These are phyloP conservation scores for Bucco capensis DNA, from an alignment of 2,113 vertebrate species.

Conservation along the genomic window DNA sequence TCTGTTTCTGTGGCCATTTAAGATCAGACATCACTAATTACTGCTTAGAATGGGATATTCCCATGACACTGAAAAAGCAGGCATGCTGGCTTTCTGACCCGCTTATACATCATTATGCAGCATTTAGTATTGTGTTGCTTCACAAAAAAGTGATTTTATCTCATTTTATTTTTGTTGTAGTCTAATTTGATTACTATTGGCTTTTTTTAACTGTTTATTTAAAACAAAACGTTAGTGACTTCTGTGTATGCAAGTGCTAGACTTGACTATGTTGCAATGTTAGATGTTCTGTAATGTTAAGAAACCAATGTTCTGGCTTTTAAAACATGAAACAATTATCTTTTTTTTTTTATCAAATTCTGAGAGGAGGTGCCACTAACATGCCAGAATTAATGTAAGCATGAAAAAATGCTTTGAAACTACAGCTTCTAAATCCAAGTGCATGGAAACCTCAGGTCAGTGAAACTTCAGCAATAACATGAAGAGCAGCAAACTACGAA, in stretches of 20 bases:
- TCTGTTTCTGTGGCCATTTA: neutral
- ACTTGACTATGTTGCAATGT: neutral
- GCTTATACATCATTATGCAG: fast-evolving
- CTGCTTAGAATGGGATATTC: neutral
- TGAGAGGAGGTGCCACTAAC: neutral
- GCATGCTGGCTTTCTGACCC: neutral
- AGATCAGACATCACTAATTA: neutral
- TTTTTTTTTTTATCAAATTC: neutral
- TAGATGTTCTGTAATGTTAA: neutral
- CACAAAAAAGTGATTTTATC: neutral
- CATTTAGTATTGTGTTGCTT: neutral
- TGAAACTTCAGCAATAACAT: neutral
- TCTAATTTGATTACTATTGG: neutral
- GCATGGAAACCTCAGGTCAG: neutral
- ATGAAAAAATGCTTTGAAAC: neutral
- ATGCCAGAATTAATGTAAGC: neutral
- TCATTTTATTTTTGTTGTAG: neutral
- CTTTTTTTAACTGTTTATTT: neutral
- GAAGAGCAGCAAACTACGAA: neutral
- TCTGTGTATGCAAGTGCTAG: neutral
- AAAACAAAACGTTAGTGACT: neutral
- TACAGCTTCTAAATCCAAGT: neutral
- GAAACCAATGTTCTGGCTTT: neutral
- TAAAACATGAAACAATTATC: neutral
- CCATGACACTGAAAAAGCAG: neutral